phyloP scores from a whole-genome alignment of 1,140 invertebrate species.

The Antheraea pernyi region DNA sequence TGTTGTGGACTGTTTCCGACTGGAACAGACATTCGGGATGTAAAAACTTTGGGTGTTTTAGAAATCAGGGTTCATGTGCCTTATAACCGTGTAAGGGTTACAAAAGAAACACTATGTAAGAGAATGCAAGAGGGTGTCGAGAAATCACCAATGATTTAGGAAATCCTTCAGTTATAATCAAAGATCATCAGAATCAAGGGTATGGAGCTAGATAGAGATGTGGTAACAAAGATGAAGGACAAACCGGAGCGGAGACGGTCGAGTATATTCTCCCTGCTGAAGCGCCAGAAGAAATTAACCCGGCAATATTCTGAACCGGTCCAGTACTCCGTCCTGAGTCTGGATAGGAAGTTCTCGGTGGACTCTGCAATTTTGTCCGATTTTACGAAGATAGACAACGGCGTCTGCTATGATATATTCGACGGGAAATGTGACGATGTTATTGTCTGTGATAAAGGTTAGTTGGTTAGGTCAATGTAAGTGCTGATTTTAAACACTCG shows the following conservation, averaged over 20 bases:
- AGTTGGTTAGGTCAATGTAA: conserved; percentile 5
- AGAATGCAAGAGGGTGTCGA: background rate
- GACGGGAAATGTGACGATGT: conserved; percentile 21
- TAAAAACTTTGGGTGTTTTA: background rate
- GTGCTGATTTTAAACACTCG: background rate
- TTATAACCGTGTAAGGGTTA: background rate
- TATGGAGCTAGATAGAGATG: background rate
- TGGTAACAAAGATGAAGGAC: conserved; percentile 39
- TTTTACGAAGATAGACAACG: conserved; percentile 31
- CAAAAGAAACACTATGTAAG: background rate
- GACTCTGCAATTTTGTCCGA: conserved; percentile 58
- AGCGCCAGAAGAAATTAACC: conserved; percentile 51
- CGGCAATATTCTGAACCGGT: conserved; percentile 53
- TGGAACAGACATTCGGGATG: background rate
- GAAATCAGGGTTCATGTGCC: too few relatives aligned
- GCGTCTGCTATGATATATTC: conserved; percentile 18
- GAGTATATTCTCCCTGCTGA: conserved; percentile 59
- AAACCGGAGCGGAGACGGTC: conserved; percentile 52
- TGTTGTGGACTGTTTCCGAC: background rate
- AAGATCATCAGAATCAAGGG: background rate
- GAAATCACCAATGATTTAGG: background rate
- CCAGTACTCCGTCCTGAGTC: conserved; percentile 6
- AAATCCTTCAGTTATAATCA: background rate
- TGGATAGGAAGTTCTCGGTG: conserved; percentile 54
- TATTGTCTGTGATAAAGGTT: conserved; percentile 40